Percentiles rank a stretch among this genome's conserved stretches.
Evolutionary conservation across 2,113 vertebrate genomes (phyloP).

Genomic region (Sander vitreus): DNA sequence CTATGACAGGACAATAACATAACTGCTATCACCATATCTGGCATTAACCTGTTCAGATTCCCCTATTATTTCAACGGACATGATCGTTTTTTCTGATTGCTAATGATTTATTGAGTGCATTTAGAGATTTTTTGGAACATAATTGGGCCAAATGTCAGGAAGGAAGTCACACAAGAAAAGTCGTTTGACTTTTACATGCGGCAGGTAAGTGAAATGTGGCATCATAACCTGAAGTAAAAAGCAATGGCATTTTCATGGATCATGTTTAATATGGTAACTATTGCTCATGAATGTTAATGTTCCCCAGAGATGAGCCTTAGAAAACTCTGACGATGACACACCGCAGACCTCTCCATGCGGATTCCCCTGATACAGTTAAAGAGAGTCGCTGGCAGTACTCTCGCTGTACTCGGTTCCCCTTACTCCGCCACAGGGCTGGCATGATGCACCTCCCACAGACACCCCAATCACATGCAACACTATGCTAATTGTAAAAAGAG

Average conservation of each 20-base stretch:
- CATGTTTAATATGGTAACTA: constrained; percentile 18
- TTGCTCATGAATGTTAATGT: constrained; percentile 35
- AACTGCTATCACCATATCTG: neutral
- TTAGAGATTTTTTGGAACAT: no score
- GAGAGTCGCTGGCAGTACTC: neutral
- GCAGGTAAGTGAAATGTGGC: constrained; percentile 7
- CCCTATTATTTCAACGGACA: no score
- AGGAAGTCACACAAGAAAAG: neutral
- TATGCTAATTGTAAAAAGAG: neutral
- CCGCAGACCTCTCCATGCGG: neutral
- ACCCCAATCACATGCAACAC: neutral
- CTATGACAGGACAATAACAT: constrained; percentile 12
- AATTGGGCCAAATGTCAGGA: neutral
- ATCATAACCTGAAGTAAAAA: neutral
- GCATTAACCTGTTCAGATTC: neutral
- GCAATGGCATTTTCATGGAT: neutral
- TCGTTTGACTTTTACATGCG: neutral
- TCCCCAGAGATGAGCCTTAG: constrained; percentile 13
- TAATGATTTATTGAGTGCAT: no score
- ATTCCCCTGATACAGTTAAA: neutral
- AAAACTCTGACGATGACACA: neutral
- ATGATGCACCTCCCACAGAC: neutral
- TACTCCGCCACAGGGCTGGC: neutral
- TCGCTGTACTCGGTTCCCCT: neutral
- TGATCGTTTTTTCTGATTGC: no score